phyloP scores from a whole-genome alignment of 2,113 vertebrate species.

The Lonchura striata region DNA sequence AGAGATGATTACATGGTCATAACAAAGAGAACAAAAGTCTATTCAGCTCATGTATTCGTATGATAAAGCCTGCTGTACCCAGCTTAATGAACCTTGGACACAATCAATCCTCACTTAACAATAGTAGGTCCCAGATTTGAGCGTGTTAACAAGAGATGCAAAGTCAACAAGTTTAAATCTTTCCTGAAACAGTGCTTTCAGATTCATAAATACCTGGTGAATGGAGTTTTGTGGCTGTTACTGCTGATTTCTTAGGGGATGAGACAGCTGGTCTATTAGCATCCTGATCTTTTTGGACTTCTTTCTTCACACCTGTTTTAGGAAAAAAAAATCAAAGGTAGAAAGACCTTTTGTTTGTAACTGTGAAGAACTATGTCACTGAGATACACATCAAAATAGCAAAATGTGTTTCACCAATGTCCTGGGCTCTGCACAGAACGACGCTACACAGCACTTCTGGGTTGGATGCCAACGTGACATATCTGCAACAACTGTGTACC shows the following conservation, averaged over 20 bases:
- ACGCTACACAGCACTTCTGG: too few species aligned
- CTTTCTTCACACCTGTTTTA: constrained; percentile 81
- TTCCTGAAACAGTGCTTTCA: background rate
- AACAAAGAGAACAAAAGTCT: background rate
- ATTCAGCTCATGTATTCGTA: background rate
- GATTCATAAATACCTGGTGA: constrained; percentile 82
- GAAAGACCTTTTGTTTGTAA: background rate
- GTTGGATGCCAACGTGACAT: background rate
- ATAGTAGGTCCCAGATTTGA: background rate
- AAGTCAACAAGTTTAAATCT: background rate
- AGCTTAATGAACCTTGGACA: background rate
- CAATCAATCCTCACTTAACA: background rate
- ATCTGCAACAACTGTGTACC: background rate
- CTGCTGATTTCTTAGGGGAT: constrained; percentile 83
- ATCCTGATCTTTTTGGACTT: constrained; percentile 82
- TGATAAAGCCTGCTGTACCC: background rate
- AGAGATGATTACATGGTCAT: background rate
- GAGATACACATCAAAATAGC: background rate
- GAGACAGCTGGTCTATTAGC: constrained; percentile 67
- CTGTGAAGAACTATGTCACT: background rate
- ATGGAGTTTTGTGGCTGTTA: constrained; percentile 82
- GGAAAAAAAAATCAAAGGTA: background rate
- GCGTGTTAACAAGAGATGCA: background rate
- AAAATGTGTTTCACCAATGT: background rate
- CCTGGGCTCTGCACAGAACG: background rate